phyloP scores from a whole-genome alignment of 2,797 vertebrate genomes.

The Columba guinea region DNA sequence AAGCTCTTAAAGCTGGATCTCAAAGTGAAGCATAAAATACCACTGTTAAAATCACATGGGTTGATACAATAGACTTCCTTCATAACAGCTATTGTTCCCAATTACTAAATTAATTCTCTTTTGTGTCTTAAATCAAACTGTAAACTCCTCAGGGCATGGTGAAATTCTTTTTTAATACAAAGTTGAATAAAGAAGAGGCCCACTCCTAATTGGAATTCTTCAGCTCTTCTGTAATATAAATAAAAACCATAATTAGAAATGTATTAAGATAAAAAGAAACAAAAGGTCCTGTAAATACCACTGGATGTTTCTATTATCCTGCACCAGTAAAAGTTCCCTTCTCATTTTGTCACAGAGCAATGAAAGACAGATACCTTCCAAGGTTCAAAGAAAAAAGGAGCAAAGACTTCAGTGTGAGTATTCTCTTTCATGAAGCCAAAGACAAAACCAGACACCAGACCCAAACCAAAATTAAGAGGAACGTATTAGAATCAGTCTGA shows the following conservation, averaged over 20 bases:
- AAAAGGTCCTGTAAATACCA: constrained; percentile 42
- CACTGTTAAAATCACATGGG: not conserved
- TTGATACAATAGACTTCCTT: not conserved
- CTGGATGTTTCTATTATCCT: constrained; percentile 9
- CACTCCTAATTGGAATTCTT: not conserved
- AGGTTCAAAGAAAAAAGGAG: not conserved
- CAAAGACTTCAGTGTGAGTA: not conserved
- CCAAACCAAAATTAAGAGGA: not conserved
- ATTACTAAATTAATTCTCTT: not conserved
- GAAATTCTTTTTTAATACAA: not conserved
- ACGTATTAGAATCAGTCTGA: not conserved
- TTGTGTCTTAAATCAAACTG: not conserved
- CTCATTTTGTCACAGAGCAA: constrained; percentile 24
- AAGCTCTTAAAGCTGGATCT: not conserved
- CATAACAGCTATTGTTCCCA: not conserved
- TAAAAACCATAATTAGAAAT: constrained; percentile 19
- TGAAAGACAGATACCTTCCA: constrained; percentile 20
- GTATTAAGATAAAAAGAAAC: constrained; percentile 41
- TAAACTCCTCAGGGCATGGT: not conserved
- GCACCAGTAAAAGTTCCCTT: not conserved
- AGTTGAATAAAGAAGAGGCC: not conserved
- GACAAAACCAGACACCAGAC: not conserved
- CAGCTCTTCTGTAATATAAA: not conserved
- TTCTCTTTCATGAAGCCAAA: not conserved
- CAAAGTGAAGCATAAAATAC: not conserved